Base-by-base conservation (phyloP, 2,113 vertebrate species). In the Mustela nigripes region DNA sequence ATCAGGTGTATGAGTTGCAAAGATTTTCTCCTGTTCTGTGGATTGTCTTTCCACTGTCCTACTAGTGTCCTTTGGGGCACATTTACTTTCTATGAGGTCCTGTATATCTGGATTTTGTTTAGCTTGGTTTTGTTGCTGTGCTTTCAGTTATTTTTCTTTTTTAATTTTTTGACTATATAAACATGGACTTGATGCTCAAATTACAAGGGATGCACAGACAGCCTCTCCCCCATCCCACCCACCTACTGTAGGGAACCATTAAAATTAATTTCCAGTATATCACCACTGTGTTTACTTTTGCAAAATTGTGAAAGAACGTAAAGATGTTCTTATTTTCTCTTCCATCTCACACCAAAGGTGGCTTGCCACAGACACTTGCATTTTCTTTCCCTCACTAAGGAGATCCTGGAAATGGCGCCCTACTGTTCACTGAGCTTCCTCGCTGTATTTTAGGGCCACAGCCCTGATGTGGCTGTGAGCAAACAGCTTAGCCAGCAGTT, bases 31-130 rank as follows among this genome's bases (percentile, higher is more conserved):
- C 73, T 12, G 22, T 76, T 76, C 50, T 89, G 53, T 33, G 48
- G 5, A n/a, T 80, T 90, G 42, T 88, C 60, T 76, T 79, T 93
- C 81, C 53, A 87, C 85, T 93, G 76, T 79, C 62, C 79, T 60
- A 50, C 22, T 50, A 67, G 9, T 76, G 33, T 56, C 48, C 22
- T 93, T 42, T 53, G 26, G 88, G 42, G 53, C 56, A 56, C 53
- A 58, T 76, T 16, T 16, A 76, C 24, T 76, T 60, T 60, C 39
- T n/a, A 26, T 60, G 22, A 82, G 42, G 22, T 16, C 82, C 48
- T 26, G 16, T 74, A 45, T 73, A 50, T 24, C 3, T 63, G 21
- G 45, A 14, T 62, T 28, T 78, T 56, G 16, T 56, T 56, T 56
- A 16, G 18, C n/a, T 79, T 78, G 19, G 5, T 14, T 39, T 88